phyloP scores from a whole-genome alignment of 92 coral and sea anemone genomes.

The Porites lobata region DNA sequence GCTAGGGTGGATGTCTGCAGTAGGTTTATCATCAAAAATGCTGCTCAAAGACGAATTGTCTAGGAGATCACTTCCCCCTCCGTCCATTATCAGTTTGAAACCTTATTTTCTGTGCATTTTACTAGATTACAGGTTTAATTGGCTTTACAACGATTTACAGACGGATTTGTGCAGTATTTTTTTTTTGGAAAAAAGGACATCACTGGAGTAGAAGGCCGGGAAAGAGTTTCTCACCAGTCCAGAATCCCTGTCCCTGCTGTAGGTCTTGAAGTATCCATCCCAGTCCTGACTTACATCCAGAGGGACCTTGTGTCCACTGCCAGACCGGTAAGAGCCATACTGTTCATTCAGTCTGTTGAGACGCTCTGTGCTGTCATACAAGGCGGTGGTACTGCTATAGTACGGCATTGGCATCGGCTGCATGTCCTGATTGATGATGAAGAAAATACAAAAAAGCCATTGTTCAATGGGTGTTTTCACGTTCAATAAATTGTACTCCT shows the following conservation, averaged over 20 bases:
- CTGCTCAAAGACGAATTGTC: too few species aligned
- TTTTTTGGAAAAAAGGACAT: too few species aligned
- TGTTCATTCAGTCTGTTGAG: slow-evolving; percentile 58
- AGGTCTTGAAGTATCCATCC: slow-evolving; percentile 73
- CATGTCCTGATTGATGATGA: slow-evolving; percentile 33
- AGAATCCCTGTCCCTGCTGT: slow-evolving; percentile 78
- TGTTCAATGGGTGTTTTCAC: too few species aligned
- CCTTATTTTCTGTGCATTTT: too few species aligned
- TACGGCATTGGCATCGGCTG: slow-evolving; percentile 62
- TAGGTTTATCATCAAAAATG: too few species aligned
- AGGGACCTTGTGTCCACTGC: slow-evolving; percentile 76
- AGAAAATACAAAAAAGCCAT: background rate
- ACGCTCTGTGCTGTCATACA: slow-evolving; percentile 82
- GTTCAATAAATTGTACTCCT: too few species aligned
- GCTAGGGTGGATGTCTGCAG: too few species aligned
- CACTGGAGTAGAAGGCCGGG: background rate
- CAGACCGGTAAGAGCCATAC: slow-evolving; percentile 49
- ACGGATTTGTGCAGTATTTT: too few species aligned
- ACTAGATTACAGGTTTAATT: too few species aligned
- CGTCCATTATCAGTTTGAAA: too few species aligned
- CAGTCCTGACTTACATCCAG: slow-evolving; percentile 80
- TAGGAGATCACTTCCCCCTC: too few species aligned
- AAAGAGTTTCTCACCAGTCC: slow-evolving; percentile 71
- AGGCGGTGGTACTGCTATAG: slow-evolving; percentile 80
- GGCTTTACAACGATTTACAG: too few species aligned